Percentiles rank a stretch among this genome's conserved stretches.
Evolutionary conservation across 2,797 vertebrate species (phyloP).

Genomic region (Pangasius larnaudii): DNA sequence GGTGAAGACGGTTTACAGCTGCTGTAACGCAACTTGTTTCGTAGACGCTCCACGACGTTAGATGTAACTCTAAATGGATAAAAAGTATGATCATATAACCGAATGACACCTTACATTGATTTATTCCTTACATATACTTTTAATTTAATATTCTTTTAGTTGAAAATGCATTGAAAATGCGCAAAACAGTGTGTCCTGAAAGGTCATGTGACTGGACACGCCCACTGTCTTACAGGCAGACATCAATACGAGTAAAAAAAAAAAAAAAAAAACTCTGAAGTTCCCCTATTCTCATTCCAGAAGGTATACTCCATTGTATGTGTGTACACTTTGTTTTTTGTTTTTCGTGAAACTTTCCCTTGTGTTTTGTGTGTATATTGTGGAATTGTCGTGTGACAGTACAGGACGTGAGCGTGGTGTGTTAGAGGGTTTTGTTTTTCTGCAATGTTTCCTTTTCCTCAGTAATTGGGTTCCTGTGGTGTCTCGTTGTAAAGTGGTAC

Average conservation of each 20-base stretch:
- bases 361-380: background rate
- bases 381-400: background rate
- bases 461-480: conserved; percentile 7
- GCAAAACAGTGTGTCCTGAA: background rate
- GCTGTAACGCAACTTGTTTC: background rate
- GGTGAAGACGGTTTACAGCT: no score
- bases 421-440: background rate
- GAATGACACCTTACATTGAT: background rate
- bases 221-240: background rate
- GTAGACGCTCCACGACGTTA: background rate
- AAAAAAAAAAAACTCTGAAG: background rate
- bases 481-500: background rate
- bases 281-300: background rate
- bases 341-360: background rate
- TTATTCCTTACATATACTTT: background rate
- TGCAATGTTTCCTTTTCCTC: background rate
- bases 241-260: background rate
- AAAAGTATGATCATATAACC: background rate
- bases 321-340: background rate
- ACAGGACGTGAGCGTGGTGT: background rate
- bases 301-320: background rate
- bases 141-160: background rate
- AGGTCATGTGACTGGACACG: background rate
- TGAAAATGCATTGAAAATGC: background rate
- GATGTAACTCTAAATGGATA: background rate